Percentiles rank a stretch among this genome's conserved stretches.
These are phyloP conservation scores for Tragelaphus strepsiceros DNA, from an alignment of 2,113 vertebrate genomes.

Conservation along the genomic window DNA sequence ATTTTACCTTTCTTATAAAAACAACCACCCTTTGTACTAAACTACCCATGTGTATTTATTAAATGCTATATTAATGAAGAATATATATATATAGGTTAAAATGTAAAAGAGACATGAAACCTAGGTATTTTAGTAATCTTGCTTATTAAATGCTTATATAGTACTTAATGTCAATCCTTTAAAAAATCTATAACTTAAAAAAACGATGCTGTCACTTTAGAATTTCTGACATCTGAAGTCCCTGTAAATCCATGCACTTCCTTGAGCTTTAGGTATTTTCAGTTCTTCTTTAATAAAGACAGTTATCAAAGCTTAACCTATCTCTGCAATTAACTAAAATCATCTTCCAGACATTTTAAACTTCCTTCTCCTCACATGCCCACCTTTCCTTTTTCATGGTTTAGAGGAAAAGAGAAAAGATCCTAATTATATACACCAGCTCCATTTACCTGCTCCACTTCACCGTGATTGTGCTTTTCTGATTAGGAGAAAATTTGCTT, in stretches of 20 bases:
- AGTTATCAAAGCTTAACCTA: background rate
- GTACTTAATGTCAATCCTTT: background rate
- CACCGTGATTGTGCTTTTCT: constrained; percentile 50
- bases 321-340: constrained; percentile 14
- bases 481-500: constrained; percentile 67
- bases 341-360: background rate
- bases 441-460: constrained; percentile 19
- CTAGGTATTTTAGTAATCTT: background rate
- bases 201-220: background rate
- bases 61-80: background rate
- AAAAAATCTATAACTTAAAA: background rate
- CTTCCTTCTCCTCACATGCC: background rate
- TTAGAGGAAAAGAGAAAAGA: background rate
- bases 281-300: background rate
- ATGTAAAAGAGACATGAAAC: background rate
- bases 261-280: background rate
- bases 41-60: background rate
- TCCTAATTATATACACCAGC: constrained; percentile 33
- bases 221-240: background rate
- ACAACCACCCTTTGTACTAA: background rate
- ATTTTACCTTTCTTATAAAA: background rate
- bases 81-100: background rate
- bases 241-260: background rate
- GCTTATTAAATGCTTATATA: background rate
- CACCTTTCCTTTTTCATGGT: background rate